Evolutionary conservation across 2,888 invertebrate genomes (phyloP), one percentile per base, ranked within the genome.

Genomic region (Amaurobius ferox): DNA sequence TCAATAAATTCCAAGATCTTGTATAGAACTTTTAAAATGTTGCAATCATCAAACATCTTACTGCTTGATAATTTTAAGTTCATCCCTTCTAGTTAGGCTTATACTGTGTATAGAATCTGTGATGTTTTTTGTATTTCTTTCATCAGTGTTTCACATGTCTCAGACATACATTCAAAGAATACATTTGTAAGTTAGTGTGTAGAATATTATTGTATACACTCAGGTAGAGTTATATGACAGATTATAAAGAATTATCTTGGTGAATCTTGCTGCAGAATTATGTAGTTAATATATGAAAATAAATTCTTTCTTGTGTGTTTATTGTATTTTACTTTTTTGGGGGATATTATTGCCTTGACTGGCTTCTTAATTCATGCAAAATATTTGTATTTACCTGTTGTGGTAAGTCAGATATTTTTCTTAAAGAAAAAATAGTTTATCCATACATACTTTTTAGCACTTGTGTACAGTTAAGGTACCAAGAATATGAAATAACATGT

Each of bases 241-340:
- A 55, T 23, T 55, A n/a, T 55, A 55, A 55, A 16, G 55, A 55
- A n/a, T 23, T 55, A 23, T 1, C 23, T 55, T 23, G 23, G 55
- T 55, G 19, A 55, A 19, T 11, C 19, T 23, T 55, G 55, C 44
- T 55, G 55, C 44, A 44, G 9, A 44, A 44, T 29, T 64, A 29
- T 66, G 66, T 66, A 66, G 66, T 35, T 32, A 30, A 32, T 32
- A 66, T 35, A 32, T 32, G 35, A 32, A 66, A 66, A 66, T 66
- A 66, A 66, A 66, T 66, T 64, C 30, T 32, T 64, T 66, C 32
- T 66, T 19, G 11, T 23, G 23, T 55, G 55, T 55, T 6, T 16
- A 44, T 9, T 35, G 35, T 9, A 35, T 35, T 35, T 35, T 9
- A 35, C 6, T 35, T 35, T 35, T 5, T 35, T 35, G n/a, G n/a